phyloP scores from a whole-genome alignment of 2,888 invertebrate genomes.

The Scrobipalpa costella region DNA sequence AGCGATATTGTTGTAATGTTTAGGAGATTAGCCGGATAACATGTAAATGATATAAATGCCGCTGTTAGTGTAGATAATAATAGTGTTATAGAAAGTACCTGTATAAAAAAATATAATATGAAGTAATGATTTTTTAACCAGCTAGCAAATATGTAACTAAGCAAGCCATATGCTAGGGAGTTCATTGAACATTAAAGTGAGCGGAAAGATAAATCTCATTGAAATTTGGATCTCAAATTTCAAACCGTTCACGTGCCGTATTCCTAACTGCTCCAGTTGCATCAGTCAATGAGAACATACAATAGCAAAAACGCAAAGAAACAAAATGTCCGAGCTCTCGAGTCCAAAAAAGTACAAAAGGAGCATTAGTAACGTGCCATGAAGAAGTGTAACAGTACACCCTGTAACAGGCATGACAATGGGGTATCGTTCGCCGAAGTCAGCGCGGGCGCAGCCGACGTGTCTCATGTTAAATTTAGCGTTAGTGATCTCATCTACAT shows the following conservation, averaged over 20 bases:
- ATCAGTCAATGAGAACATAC: background rate
- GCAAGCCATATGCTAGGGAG: no score
- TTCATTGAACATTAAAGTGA: no score
- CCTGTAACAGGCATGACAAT: slow-evolving; percentile 74
- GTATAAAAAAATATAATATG: no score
- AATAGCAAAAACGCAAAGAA: background rate
- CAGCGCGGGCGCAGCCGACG: slow-evolving; percentile 53
- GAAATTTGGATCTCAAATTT: background rate
- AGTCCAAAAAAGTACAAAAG: slow-evolving; percentile 49
- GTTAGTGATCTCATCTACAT: slow-evolving; percentile 72
- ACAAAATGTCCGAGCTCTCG: slow-evolving; percentile 30
- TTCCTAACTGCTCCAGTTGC: background rate
- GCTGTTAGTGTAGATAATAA: background rate
- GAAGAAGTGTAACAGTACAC: slow-evolving; percentile 74
- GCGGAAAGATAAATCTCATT: no score
- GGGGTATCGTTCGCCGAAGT: slow-evolving; percentile 71
- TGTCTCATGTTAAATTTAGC: slow-evolving; percentile 75
- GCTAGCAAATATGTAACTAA: no score
- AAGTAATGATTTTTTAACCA: no score
- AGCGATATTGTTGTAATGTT: slow-evolving; percentile 16
- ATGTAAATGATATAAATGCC: slow-evolving; percentile 4
- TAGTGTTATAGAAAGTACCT: slow-evolving; percentile 1
- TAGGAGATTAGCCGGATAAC: slow-evolving; percentile 9
- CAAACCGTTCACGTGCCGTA: background rate
- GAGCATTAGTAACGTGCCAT: slow-evolving; percentile 65